Evolutionary conservation across 2,113 vertebrate species (phyloP).

Genomic region (Microcebus jonahi): DNA sequence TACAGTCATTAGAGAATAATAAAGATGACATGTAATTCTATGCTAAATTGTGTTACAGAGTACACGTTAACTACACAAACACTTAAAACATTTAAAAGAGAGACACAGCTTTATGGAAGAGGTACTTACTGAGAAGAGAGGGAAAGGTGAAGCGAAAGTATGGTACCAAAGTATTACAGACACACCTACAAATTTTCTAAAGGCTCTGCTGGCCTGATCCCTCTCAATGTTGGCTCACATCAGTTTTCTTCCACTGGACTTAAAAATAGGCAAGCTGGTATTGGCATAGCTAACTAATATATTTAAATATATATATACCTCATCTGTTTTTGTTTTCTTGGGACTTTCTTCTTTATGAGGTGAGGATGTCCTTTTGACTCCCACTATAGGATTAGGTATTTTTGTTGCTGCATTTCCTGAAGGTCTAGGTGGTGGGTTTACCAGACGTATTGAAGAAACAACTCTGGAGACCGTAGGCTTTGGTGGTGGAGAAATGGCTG

Average conservation of each 20-base stretch:
- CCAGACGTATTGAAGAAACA: constrained; percentile 85
- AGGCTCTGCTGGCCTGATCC: background rate
- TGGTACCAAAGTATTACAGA: background rate
- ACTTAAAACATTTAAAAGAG: background rate
- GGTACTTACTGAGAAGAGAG: background rate
- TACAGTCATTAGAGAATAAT: background rate
- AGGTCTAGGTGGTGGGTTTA: constrained; percentile 87
- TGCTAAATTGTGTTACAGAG: background rate
- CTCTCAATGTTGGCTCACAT: background rate
- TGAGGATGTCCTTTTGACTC: constrained; percentile 87
- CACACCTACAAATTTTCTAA: background rate
- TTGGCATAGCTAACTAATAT: background rate
- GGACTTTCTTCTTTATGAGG: constrained; percentile 86
- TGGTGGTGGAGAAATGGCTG: constrained; percentile 86
- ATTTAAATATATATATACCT: constrained; percentile 82
- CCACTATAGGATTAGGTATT: constrained; percentile 84
- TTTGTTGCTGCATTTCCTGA: constrained; percentile 86
- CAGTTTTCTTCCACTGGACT: background rate
- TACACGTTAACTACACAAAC: background rate
- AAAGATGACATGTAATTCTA: background rate
- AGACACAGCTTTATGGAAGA: background rate
- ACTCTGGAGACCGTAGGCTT: constrained; percentile 86
- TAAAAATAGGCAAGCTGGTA: background rate
- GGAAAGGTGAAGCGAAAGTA: background rate
- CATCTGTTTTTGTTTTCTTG: constrained; percentile 88